Percentiles rank a stretch among this genome's conserved stretches.
phyloP scores from a whole-genome alignment of 2,113 vertebrate genomes.

The Calidris pygmaea region DNA sequence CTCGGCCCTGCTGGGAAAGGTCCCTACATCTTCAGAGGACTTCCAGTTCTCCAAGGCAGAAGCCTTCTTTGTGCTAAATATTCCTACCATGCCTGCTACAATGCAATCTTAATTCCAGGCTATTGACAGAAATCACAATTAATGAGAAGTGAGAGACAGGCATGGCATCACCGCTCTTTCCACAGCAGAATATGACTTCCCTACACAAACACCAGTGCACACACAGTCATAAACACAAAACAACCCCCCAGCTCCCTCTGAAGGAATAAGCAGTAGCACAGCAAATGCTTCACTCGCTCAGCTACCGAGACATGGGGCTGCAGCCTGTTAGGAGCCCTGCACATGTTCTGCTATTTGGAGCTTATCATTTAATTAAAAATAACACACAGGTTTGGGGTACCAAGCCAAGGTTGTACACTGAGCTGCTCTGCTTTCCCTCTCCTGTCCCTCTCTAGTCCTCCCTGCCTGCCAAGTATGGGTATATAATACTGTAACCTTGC shows the following conservation, averaged over 20 bases:
- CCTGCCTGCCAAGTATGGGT: background rate
- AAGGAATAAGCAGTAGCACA: background rate
- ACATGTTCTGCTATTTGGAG: background rate
- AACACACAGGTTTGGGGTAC: background rate
- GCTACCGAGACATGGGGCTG: background rate
- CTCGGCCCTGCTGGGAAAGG: background rate
- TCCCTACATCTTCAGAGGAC: background rate
- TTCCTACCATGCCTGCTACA: background rate
- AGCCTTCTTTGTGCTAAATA: background rate
- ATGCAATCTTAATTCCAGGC: background rate
- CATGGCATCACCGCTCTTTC: accelerated
- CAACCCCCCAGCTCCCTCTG: background rate
- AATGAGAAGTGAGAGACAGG: background rate
- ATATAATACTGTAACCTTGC: conserved; percentile 1
- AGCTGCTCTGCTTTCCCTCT: background rate
- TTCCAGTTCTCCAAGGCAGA: background rate
- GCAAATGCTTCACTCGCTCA: background rate
- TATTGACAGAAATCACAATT: background rate
- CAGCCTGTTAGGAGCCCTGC: background rate
- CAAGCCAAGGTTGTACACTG: background rate
- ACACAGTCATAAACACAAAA: background rate
- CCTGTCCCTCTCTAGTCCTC: background rate
- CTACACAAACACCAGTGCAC: background rate
- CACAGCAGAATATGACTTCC: background rate
- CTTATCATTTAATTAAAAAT: conserved; percentile 53